Evolutionary conservation across 2,888 invertebrate species (phyloP), one percentile per base, ranked within the genome.

Genomic region (Macaria notata): DNA sequence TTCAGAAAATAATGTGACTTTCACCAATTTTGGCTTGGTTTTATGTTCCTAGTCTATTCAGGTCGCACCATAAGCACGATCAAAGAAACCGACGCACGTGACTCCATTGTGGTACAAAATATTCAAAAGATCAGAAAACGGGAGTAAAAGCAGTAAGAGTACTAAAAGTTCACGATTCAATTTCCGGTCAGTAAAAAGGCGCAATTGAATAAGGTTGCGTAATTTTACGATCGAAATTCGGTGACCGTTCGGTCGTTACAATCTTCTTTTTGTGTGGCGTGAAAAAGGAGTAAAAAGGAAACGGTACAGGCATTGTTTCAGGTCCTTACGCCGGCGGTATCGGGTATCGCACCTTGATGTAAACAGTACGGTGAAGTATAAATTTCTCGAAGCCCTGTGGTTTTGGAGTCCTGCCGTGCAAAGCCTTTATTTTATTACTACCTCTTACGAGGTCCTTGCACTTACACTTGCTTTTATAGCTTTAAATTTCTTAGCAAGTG

Each of bases 371-470:
- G 62, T 67, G 66, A 65, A 57, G 62, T 61, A 63, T 66, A 62
- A 66, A 72, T 75, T 69, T 72, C 68, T 63, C 65, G 68, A 67
- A 61, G 71, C 66, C 64, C 68, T 79, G 81, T 65, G 79, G 80
- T 81, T 81, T 78, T 67, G 78, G 76, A 75, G 70, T 72, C 80
- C 75, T 78, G 80, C 76, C 66, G 79, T 64, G 81, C 70, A 68
- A 79, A 78, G 70, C 73, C 74, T 81, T 85, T 80, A 82, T 83
- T 83, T 84, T 83, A 83, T 85, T 85, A 72, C 70, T 65, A 66
- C 56, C 61, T 72, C 79, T 81, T 82, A 81, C 73, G 81, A 78
- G 81, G 79, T 79, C 73, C 70, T 83, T 83, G 83, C 76, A 75
- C 83, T 79, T 80, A 75, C 73, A 76, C 72, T 72, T 55, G 59